A percentile compares a stretch with the other conserved stretches of the same genome.
Conservation (phyloP, 1,140 invertebrate genomes). For the Calephelis nemesis region DNA sequence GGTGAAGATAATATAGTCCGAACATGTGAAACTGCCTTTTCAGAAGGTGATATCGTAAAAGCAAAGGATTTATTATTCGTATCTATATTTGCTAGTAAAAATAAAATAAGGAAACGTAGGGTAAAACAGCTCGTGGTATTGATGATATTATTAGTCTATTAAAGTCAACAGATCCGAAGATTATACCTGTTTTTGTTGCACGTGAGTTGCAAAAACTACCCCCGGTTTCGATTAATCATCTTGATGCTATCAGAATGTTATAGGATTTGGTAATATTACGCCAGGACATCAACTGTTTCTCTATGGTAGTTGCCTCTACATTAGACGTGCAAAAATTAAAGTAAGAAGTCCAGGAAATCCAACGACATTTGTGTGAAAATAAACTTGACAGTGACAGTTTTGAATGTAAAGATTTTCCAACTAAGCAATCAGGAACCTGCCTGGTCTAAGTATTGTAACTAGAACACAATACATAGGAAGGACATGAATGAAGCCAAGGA, state of each 20-base stretch:
- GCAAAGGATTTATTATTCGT: slow-evolving; percentile 29
- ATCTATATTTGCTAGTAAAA: slow-evolving; percentile 17
- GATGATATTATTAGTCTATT: slow-evolving; percentile 27
- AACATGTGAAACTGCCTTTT: slow-evolving; percentile 20
- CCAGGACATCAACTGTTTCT: slow-evolving; percentile 25
- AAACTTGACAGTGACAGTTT: not conserved
- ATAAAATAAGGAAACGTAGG: slow-evolving; percentile 20
- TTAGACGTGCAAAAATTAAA: slow-evolving; percentile 25
- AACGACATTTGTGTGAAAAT: not conserved
- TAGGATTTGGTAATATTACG: slow-evolving; percentile 29
- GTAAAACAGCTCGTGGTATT: slow-evolving; percentile 18
- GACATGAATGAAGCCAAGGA: not conserved
- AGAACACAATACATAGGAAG: not conserved
- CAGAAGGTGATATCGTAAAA: slow-evolving; percentile 6
- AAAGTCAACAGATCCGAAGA: slow-evolving; percentile 27
- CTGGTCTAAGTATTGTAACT: not conserved
- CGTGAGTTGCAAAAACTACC: slow-evolving; percentile 27
- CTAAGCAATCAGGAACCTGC: not conserved
- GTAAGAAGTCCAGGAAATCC: slow-evolving; percentile 1
- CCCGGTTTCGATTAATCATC: slow-evolving; percentile 28
- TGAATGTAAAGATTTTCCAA: not conserved
- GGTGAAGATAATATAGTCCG: slow-evolving; percentile 20
- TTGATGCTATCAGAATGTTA: slow-evolving; percentile 30
- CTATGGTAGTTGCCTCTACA: slow-evolving; percentile 25
- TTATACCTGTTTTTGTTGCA: slow-evolving; percentile 31